phyloP scores from a whole-genome alignment of 2,797 vertebrate species.

The Pelochelys cantorii region DNA sequence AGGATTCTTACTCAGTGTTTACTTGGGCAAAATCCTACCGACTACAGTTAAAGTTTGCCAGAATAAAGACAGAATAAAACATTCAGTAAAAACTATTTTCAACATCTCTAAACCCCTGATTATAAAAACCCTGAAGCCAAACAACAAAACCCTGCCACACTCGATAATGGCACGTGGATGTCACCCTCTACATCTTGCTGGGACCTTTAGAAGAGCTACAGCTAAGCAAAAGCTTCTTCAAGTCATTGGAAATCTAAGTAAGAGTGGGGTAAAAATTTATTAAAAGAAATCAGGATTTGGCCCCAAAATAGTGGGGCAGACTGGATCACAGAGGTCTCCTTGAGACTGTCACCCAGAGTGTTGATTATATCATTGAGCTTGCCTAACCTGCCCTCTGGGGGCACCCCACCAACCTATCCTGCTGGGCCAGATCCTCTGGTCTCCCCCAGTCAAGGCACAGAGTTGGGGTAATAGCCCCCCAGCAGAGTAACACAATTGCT shows the following conservation, averaged over 20 bases:
- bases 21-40: neutral
- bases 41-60: neutral
- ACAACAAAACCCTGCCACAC: neutral
- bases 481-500: too few relatives aligned
- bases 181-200: neutral
- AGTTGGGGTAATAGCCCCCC: too few relatives aligned
- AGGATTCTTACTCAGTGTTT: constrained; percentile 4
- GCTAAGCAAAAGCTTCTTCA: neutral
- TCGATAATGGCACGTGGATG: neutral
- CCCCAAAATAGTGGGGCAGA: neutral
- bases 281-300: neutral
- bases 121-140: neutral
- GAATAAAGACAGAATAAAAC: neutral
- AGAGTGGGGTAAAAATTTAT: neutral
- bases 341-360: too few relatives aligned
- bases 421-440: too few relatives aligned
- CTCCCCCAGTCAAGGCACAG: too few relatives aligned
- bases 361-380: too few relatives aligned
- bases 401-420: too few relatives aligned
- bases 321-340: too few relatives aligned
- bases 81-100: neutral
- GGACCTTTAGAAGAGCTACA: neutral
- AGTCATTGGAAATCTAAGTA: neutral
- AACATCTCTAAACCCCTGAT: neutral
- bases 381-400: too few relatives aligned